Conservation (phyloP, 1,140 invertebrate species). For the Melanaphis sacchari region DNA sequence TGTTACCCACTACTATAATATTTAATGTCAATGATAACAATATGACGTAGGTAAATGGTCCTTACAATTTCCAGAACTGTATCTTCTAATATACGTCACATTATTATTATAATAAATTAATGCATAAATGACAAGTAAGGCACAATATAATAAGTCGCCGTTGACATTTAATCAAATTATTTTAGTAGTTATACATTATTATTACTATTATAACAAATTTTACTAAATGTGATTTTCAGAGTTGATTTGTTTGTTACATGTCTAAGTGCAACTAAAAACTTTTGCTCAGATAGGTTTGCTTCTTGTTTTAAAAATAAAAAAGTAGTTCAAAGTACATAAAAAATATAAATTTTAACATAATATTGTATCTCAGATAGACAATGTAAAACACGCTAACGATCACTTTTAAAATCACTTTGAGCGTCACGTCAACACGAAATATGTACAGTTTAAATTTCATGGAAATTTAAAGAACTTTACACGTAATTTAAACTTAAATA, state of each 20-base stretch:
- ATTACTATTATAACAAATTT: background rate
- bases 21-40: background rate
- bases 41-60: background rate
- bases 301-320: background rate
- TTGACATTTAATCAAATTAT: background rate
- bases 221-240: background rate
- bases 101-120: background rate
- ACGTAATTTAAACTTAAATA: background rate
- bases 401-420: constrained; percentile 41
- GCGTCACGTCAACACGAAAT: constrained; percentile 40
- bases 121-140: background rate
- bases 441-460: background rate
- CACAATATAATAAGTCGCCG: background rate
- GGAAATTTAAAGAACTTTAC: constrained; percentile 20
- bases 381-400: constrained; percentile 32
- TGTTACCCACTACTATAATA: background rate
- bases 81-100: background rate
- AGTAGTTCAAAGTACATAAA: background rate
- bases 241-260: background rate
- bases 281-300: background rate
- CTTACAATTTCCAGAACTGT: background rate
- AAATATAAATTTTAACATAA: background rate
- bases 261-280: background rate
- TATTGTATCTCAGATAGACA: constrained; percentile 15
- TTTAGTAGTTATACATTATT: background rate